Evolutionary conservation across 2,888 invertebrate genomes (phyloP).

Genomic region (Loripinus fragilis): DNA sequence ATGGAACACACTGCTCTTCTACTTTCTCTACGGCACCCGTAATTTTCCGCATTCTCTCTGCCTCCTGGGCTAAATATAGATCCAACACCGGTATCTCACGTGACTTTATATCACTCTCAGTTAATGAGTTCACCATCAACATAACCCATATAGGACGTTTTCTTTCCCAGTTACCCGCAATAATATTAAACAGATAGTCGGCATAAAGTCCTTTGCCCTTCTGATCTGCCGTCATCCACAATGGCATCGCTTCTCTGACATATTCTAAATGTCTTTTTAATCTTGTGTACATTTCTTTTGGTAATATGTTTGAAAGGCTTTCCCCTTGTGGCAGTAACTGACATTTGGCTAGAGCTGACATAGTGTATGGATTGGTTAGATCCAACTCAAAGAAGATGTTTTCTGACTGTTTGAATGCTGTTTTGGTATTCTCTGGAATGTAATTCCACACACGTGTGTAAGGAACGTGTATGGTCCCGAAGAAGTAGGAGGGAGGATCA

Average conservation of each 20-base stretch:
- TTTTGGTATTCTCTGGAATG: constrained; percentile 85
- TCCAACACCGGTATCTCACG: constrained; percentile 85
- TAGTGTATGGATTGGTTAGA: constrained; percentile 85
- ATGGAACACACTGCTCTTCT: constrained; percentile 86
- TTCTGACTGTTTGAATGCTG: constrained; percentile 84
- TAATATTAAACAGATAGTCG: constrained; percentile 84
- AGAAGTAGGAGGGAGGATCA: constrained; percentile 84
- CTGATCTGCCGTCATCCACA: constrained; percentile 84
- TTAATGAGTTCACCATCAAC: constrained; percentile 85
- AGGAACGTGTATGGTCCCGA: constrained; percentile 86
- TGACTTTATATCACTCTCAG: constrained; percentile 84
- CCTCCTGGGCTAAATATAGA: constrained; percentile 85
- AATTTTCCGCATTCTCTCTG: constrained; percentile 83
- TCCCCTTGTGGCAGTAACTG: constrained; percentile 84
- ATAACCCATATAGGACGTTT: constrained; percentile 86
- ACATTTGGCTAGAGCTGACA: constrained; percentile 84
- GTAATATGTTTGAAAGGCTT: constrained; percentile 82
- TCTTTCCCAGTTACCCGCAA: constrained; percentile 85
- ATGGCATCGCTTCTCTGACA: constrained; percentile 83
- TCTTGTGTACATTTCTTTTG: constrained; percentile 83
- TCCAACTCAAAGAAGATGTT: constrained; percentile 86
- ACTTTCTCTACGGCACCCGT: constrained; percentile 85
- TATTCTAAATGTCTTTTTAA: constrained; percentile 84
- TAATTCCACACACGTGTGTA: constrained; percentile 85
- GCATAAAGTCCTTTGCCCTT: constrained; percentile 83